A percentile compares a stretch with the other conserved stretches of the same genome.
These are phyloP conservation scores for Orchestia grillus DNA, from an alignment of 1,140 invertebrate genomes.

Conservation along the genomic window DNA sequence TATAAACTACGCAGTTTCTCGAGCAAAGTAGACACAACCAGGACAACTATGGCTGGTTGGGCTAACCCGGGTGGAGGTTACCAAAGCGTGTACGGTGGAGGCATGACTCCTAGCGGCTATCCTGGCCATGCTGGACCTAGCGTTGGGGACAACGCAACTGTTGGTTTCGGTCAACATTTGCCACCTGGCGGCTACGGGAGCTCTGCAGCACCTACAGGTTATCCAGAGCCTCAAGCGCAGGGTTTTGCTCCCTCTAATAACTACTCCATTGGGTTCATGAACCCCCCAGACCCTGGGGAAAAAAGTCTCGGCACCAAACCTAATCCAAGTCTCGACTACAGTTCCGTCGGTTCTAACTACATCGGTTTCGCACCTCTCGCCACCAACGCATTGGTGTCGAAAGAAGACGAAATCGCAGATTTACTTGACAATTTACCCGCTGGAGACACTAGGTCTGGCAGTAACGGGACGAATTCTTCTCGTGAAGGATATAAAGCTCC, in stretches of 20 bases:
- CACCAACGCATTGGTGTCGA: background rate
- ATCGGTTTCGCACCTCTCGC: constrained; percentile 4
- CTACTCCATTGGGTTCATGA: background rate
- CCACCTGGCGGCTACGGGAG: background rate
- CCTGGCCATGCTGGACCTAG: background rate
- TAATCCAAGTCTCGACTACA: background rate
- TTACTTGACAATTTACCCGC: background rate
- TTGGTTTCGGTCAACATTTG: too few species aligned
- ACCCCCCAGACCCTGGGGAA: background rate
- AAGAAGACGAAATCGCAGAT: background rate
- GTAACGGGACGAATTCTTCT: background rate
- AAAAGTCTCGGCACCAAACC: background rate
- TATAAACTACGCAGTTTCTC: background rate
- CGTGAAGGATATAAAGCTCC: too few species aligned
- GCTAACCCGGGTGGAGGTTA: background rate
- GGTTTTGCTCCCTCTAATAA: background rate
- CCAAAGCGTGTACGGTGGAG: background rate
- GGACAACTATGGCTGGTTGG: background rate
- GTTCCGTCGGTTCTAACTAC: background rate
- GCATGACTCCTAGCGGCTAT: too few species aligned
- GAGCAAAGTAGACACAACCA: background rate
- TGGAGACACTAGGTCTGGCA: background rate
- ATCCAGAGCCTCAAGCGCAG: background rate
- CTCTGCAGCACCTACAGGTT: background rate
- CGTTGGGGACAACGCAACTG: too few species aligned